Base-by-base conservation (phyloP, 2,888 invertebrate genomes). In the Tanypteryx hageni region DNA sequence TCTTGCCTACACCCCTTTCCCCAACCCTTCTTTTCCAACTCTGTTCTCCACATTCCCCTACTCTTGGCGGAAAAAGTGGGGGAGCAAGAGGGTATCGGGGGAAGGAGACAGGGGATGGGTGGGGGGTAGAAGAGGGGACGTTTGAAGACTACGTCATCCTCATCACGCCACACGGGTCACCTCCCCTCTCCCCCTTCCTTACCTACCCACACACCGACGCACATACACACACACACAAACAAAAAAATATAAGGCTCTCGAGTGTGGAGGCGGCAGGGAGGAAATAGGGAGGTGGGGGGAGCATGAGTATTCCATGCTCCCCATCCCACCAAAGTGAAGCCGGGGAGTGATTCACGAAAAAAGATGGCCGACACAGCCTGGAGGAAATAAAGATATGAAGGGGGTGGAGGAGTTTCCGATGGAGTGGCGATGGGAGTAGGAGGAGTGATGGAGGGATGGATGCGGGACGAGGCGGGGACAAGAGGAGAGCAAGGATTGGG, bases 141-240 rank as follows among this genome's bases (percentile, higher is more conserved):
- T 11, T n/a, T 11, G 44, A 85, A 7, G 56, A 57, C 85, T 59
- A 31, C 86, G 61, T 86, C 86, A 59, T 27, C 86, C 27, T 85
- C 85, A 85, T 86, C 86, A 86, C 86, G 86, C 86, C 86, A 83
- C 83, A 18, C 83, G 14, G 83, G 83, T 83, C 83, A 83, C 83
- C 83, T 57, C 83, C 18, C 11, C 76, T 7, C 76, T 11, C 0
- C n/a, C n/a, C 76, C 76, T 76, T 27, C 76, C 76, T 18, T 16
- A 9, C 31, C 82, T 18, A 27, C 8, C 11, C 83, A 44, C 56
- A 10, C 18, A 44, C 44, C 83, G 8, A 27, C 16, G 11, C 44
- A 9, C 14, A 44, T 7, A 44, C 83, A 64, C 64, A n/a, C 64
- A 44, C 83, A 64, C 64, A n/a, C 64, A 64, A 16, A 64, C 64